Evolutionary conservation across 1,140 invertebrate species (phyloP), one percentile per base, ranked within the genome.

Genomic region (Chrysoperla carnea): DNA sequence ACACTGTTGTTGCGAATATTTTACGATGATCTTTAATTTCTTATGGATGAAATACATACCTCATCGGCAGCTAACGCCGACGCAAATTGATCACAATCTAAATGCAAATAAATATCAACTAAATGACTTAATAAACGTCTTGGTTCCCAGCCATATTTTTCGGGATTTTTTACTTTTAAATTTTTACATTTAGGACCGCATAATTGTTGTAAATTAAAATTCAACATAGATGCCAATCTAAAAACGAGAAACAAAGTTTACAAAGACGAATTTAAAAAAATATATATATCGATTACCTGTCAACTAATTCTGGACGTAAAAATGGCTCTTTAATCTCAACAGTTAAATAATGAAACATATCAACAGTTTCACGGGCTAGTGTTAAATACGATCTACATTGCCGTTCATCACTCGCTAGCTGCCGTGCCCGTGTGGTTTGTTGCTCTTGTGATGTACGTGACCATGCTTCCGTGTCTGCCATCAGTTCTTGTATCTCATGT

Each of bases 281-380:
- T 4, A 33, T 33, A 33, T 33, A 4, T 33, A 33, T 33, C 8
- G 17, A 3, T 23, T 12, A 33, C 36, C 92, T 71, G 54, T 90
- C 86, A 12, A 90, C 89, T 37, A 99, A 66, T 64, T 95, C 91
- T 1, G 86, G 80, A 44, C 84, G 73, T 44, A 95, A 66, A 60
- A 99, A 99, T 13, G 93, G 92, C 57, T 92, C 82, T 49, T 84
- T 84, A 42, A 97, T 95, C 51, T 94, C 84, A 39, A 84, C 77
- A 6, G 93, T 97, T 39, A 99, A 68, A 63, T 97, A 96, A 57
- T 95, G 85, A 61, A 99, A 88, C 89, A 98, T 94, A 53, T 97
- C 88, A 37, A 99, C 91, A 6, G 93, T 98, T 59, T 98, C 93
- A 47, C 74, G 77, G 14, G 91, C 93, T 23, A 98, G 65, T 7